Base-by-base conservation (phyloP, 92 coral and sea anemone species). In the Isaurus tuberculatus region DNA sequence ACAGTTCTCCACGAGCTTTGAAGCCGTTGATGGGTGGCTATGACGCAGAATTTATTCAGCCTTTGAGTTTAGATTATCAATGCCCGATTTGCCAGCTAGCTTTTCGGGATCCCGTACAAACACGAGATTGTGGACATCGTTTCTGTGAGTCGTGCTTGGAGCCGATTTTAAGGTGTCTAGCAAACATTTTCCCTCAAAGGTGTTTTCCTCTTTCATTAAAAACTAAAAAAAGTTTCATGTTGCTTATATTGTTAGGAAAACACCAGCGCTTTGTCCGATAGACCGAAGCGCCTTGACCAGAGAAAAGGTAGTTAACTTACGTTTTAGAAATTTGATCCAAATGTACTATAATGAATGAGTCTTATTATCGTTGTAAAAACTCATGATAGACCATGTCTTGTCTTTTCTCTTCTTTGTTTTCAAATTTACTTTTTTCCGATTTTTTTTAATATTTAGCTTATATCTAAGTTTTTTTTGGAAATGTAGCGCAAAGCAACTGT, bases 31-130 rank as follows among this genome's bases (percentile, higher is more conserved):
- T 93, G 25, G 99, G 99, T 65, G 99, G 99, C 32, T 94, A 94
- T 75, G 99, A 97, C 68, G 99, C 98, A 36, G 95, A 94, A 22
- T 97, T 97, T 77, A 98, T 93, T 34, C 90, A 90, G 75, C 85
- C 94, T 70, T 86, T 97, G 58, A 90, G 88, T 63, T 81, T 88
- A 11, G 99, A 97, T 84, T 97, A 97, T 77, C 91, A 92, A 37
- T 97, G 99, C 34, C 99, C 99, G 30, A 97, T 97, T 49, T 97
- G 99, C 84, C 99, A 97, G 64, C 92, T 97, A n/a, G 97, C 98
- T 51, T 97, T 94, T 70, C 90, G 99, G 22, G 99, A 97, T 88
- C 99, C 99, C 8, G 99, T 97, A n/a, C 99, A 97, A 74, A 97
- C 99, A 8, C 77, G 98, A 29, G 99, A 97, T 48, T 97, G 99